Percentiles rank a stretch among this genome's conserved stretches.
phyloP scores from a whole-genome alignment of 2,113 vertebrate genomes.

The Copsychus sechellarum region DNA sequence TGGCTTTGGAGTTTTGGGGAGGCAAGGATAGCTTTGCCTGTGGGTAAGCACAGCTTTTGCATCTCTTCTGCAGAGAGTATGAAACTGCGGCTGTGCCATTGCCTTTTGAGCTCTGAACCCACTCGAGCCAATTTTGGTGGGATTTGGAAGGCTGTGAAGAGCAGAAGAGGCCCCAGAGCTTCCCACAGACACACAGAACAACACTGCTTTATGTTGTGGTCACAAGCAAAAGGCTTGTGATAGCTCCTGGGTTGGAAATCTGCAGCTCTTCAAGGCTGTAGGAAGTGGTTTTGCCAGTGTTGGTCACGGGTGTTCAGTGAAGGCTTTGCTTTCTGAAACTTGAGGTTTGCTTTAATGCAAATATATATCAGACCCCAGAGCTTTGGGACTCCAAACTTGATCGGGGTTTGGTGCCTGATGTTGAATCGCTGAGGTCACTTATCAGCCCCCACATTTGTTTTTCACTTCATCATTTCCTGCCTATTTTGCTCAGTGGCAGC shows the following conservation, averaged over 20 bases:
- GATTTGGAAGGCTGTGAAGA: neutral
- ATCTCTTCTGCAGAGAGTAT: too few species aligned
- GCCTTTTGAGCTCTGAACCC: neutral
- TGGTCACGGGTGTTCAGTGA: neutral
- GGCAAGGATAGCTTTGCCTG: neutral
- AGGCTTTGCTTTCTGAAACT: neutral
- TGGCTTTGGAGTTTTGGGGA: neutral
- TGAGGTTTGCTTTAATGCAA: neutral
- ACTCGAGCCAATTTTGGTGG: fast-evolving
- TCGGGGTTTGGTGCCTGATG: neutral
- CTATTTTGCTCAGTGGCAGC: neutral
- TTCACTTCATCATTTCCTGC: neutral
- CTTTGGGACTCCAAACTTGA: neutral
- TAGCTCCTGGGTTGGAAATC: neutral
- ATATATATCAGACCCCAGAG: neutral
- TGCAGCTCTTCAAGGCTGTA: fast-evolving
- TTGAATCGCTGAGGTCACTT: neutral
- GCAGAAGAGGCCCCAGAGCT: neutral
- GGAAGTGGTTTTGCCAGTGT: neutral
- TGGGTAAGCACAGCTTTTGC: neutral
- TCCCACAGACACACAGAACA: fast-evolving
- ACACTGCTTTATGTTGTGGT: fast-evolving
- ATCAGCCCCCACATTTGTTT: neutral
- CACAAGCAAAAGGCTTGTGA: neutral
- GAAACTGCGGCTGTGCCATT: fast-evolving